Percentiles rank a stretch among this genome's conserved stretches.
phyloP scores from a whole-genome alignment of 2,888 invertebrate species.

The Arrhopalites spinosus region DNA sequence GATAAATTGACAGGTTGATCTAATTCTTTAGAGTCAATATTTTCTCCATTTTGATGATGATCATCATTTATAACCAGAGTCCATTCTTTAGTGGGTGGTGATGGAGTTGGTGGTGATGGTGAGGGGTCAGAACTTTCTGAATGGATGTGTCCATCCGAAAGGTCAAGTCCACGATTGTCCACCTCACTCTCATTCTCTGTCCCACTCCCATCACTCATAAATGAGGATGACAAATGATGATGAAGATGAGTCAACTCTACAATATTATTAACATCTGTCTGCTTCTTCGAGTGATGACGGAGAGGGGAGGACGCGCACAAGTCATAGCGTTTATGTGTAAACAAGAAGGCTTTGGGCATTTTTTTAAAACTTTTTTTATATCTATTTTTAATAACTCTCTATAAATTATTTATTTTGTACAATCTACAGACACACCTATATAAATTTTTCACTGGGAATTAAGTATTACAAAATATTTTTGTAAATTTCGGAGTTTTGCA shows the following conservation, averaged over 20 bases:
- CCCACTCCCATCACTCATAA: slow-evolving; percentile 4
- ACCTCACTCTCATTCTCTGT: slow-evolving; percentile 36
- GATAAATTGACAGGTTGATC: slow-evolving; percentile 53
- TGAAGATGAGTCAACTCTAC: too few species aligned
- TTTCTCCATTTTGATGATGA: too few species aligned
- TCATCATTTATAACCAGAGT: slow-evolving; percentile 38
- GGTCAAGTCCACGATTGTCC: slow-evolving; percentile 23
- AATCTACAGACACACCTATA: too few species aligned
- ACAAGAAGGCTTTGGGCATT: slow-evolving; percentile 70
- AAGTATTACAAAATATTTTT: too few species aligned
- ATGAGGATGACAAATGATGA: neutral
- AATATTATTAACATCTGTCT: too few species aligned
- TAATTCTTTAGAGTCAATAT: neutral
- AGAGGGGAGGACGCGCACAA: slow-evolving; percentile 22
- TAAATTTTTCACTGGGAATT: too few species aligned
- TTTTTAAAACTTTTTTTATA: neutral
- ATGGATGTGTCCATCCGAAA: slow-evolving; percentile 18
- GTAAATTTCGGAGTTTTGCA: too few species aligned
- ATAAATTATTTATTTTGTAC: neutral
- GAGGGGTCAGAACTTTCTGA: slow-evolving; percentile 23
- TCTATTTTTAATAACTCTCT: neutral
- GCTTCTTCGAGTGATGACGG: too few species aligned
- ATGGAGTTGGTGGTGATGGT: neutral
- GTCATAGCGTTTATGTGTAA: slow-evolving; percentile 68
- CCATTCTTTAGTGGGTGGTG: slow-evolving; percentile 30